Base-by-base conservation (phyloP, 1,140 invertebrate species). In the Drosophila nikananu region DNA sequence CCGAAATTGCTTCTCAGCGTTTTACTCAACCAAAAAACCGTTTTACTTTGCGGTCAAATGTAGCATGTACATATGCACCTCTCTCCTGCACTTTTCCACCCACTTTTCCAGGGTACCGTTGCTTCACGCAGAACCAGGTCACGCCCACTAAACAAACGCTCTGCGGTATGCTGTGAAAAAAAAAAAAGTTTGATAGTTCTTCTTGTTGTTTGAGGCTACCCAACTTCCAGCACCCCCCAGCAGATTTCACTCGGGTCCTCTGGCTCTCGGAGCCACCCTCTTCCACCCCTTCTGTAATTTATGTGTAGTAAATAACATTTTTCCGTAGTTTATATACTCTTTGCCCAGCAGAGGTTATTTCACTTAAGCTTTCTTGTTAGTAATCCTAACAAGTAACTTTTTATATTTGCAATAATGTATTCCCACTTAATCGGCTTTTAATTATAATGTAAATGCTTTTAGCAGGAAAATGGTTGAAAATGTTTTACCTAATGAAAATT, bases 41-140 rank as follows among this genome's bases (percentile, higher is more conserved):
- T 86, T 86, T 86, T 86, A 86, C 82, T 86, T 86, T 86, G 82
- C 84, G 82, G 82, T 86, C 82, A 86, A 86, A 84, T 81, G 82
- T 84, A 84, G 78, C 82, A 84, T 84, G 81, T 84, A 83, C 82
- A 84, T 81, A 86, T 84, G 72, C 67, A 61, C 66, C 77, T 44
- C 23, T 13, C 61, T 32, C 35, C 12, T 17, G 27, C 32, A 13
- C 8, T 55, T 27, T 30, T 39, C 48, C 66, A 54, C 0, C 67
- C 46, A 44, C n/a, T 37, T 68, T 70, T 70, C 54, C 58, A 27
- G 54, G 46, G 2, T 35, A 25, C 35, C 49, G 17, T 13, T 23
- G 64, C 51, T 27, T 15, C 63, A 55, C 23, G 23, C 55, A 51
- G 67, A 74, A 74, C 71, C 71, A 74, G 71, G 71, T 74, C 71